Percentiles rank a stretch among this genome's conserved stretches.
Conservation (phyloP, 2,113 vertebrate genomes). For the Cygnus buccinator region DNA sequence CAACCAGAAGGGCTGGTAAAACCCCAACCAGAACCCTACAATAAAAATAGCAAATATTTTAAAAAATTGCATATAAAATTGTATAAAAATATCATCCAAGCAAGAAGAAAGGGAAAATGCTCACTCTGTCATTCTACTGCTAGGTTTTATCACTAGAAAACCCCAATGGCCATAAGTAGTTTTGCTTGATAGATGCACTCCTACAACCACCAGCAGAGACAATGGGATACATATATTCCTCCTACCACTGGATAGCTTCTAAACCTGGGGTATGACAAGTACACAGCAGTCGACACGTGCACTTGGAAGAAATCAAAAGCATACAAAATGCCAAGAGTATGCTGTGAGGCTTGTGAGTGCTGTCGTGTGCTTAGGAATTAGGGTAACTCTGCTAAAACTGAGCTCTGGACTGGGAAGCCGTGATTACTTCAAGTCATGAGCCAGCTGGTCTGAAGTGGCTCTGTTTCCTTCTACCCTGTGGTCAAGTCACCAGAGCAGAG, state of each 20-base stretch:
- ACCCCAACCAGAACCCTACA: constrained; percentile 40
- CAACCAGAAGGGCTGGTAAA: constrained; percentile 34
- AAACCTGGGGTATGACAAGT: neutral
- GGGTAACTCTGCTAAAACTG: neutral
- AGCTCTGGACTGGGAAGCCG: neutral
- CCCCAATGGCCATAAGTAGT: neutral
- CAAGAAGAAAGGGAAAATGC: constrained; percentile 61
- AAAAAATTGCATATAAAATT: constrained; percentile 67
- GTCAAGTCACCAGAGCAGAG: neutral
- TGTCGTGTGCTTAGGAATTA: rapidly evolving
- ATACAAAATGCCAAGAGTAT: neutral
- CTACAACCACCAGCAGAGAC: neutral
- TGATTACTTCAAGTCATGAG: neutral
- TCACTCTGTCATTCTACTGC: constrained; percentile 6
- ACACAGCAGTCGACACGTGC: neutral
- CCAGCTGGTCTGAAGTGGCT: neutral
- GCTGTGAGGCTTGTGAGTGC: neutral
- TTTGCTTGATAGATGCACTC: neutral
- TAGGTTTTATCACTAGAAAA: constrained; percentile 25
- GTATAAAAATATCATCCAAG: constrained; percentile 75
- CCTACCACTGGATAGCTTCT: neutral
- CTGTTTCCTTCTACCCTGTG: neutral
- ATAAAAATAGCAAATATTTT: constrained; percentile 69
- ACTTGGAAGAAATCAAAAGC: neutral
- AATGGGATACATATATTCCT: neutral